A percentile compares a stretch with the other conserved stretches of the same genome.
Conservation (phyloP, 2,888 invertebrate genomes). For the Oasisia sp. region DNA sequence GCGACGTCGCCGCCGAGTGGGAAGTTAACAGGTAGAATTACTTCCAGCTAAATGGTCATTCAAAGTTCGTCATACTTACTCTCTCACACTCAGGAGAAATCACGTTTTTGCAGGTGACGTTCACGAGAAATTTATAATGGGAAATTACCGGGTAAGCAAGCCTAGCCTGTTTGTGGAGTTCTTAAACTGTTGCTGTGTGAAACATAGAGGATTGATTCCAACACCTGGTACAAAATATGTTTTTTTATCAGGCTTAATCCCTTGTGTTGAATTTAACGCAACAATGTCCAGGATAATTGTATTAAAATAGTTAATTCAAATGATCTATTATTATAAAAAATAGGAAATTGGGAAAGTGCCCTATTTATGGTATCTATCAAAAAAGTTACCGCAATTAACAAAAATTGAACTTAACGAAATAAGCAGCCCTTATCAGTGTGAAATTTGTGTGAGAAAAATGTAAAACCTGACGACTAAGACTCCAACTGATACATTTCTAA, state of each 20-base stretch:
- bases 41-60: not conserved
- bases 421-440: not conserved
- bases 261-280: not conserved
- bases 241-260: not conserved
- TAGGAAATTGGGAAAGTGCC: no score
- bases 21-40: slow-evolving; percentile 17
- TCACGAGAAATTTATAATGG: slow-evolving; percentile 8
- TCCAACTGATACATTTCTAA: not conserved
- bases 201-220: not conserved
- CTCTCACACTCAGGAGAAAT: not conserved
- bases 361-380: no score
- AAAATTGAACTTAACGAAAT: not conserved
- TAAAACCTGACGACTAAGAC: not conserved
- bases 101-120: not conserved
- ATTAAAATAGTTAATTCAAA: not conserved
- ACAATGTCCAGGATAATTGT: not conserved
- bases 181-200: not conserved
- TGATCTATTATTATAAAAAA: not conserved
- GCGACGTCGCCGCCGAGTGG: not conserved
- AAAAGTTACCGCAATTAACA: not conserved
- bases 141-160: not conserved
- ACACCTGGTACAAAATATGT: not conserved
- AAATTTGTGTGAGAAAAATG: not conserved
- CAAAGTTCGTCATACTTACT: not conserved
- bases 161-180: not conserved